Evolutionary conservation across 2,113 vertebrate genomes (phyloP).

Genomic region (Anthoscopus minutus): DNA sequence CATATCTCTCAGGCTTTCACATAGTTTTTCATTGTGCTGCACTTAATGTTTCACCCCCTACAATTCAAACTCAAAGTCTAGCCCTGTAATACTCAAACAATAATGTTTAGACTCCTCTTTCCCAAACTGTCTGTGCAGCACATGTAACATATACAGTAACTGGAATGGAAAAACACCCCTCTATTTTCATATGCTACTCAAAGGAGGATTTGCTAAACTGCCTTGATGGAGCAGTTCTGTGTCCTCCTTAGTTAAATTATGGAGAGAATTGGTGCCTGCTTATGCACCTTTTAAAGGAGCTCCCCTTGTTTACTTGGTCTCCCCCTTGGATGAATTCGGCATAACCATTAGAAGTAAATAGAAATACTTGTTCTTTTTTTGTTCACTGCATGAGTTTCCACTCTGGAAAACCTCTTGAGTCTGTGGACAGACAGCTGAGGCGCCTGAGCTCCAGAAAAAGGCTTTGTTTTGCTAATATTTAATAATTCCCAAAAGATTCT

Average conservation of each 20-base stretch:
- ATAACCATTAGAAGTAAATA: not conserved
- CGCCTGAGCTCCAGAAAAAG: not conserved
- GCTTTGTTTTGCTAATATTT: not conserved
- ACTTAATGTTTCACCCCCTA: not conserved
- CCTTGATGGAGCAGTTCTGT: not conserved
- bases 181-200: not conserved
- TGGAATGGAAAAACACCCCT: not conserved
- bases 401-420: not conserved
- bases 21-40: not conserved
- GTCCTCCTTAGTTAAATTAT: not conserved
- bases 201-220: not conserved
- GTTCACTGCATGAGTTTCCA: not conserved
- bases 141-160: not conserved
- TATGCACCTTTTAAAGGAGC: not conserved
- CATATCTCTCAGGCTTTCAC: not conserved
- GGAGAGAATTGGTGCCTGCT: not conserved
- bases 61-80: not conserved
- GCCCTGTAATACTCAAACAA: not conserved
- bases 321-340: not conserved
- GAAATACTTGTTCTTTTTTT: not conserved
- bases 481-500: not conserved
- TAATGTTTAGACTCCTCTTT: not conserved
- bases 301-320: not conserved
- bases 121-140: not conserved
- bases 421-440: not conserved